A percentile compares a stretch with the other conserved stretches of the same genome.
phyloP scores from a whole-genome alignment of 2,797 vertebrate genomes.

The Rhinogobio ventralis region DNA sequence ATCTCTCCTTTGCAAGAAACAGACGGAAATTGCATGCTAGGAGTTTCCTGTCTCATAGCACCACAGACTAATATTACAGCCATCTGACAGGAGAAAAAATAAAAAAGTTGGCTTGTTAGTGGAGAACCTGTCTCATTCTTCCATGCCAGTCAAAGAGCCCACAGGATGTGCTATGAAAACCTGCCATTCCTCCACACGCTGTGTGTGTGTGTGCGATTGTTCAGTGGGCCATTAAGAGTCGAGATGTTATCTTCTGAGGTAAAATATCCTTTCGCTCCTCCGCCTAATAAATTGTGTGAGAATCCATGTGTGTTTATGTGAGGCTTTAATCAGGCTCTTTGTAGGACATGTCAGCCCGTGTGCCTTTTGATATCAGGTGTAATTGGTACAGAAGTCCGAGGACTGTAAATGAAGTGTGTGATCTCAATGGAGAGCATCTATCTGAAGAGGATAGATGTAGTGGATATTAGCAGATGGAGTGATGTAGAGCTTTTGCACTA shows the following conservation, averaged over 20 bases:
- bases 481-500: no score
- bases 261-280: conserved; percentile 41
- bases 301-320: conserved; percentile 32
- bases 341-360: conserved; percentile 47
- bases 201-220: conserved; percentile 31
- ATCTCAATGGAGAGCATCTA: conserved; percentile 40
- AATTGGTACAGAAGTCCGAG: conserved; percentile 56
- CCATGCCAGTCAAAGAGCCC: conserved; percentile 61
- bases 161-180: conserved; percentile 54
- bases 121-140: conserved; percentile 57
- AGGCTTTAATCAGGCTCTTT: conserved; percentile 59
- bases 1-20: conserved; percentile 36
- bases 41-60: conserved; percentile 44
- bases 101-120: conserved; percentile 54
- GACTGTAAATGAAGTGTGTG: conserved; percentile 49
- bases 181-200: conserved; percentile 28
- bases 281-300: conserved; percentile 17
- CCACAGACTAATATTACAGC: conserved; percentile 33
- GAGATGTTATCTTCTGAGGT: conserved; percentile 50
- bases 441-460: conserved; percentile 29
- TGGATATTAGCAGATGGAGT: neutral
- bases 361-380: conserved; percentile 57
- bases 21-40: conserved; percentile 57
- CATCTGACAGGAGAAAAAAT: conserved; percentile 23
- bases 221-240: conserved; percentile 43